Evolutionary conservation across 2,888 invertebrate species (phyloP).

Genomic region (Dioctria rufipes): DNA sequence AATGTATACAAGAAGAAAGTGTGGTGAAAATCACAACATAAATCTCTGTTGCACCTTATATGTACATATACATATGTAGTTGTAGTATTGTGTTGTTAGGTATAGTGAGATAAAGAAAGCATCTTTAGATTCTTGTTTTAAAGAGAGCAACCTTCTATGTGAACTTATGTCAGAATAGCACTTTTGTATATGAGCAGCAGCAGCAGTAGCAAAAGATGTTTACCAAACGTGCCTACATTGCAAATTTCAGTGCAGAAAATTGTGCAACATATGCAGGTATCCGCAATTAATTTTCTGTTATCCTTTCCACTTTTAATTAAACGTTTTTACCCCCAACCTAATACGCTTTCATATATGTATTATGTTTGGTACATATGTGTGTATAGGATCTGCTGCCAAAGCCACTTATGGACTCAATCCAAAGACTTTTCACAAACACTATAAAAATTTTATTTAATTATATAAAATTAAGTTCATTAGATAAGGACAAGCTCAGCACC

Average conservation of each 20-base stretch:
- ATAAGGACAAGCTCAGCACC: conserved; percentile 7
- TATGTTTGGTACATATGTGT: not conserved
- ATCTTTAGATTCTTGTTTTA: conserved; percentile 8
- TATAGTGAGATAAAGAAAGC: not conserved
- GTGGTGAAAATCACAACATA: conserved; percentile 45
- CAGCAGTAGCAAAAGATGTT: conserved; percentile 1
- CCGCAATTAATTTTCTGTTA: conserved; percentile 43
- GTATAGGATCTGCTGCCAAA: not conserved
- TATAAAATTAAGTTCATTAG: conserved; percentile 40
- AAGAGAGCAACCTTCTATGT: not conserved
- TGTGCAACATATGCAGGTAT: conserved; percentile 45
- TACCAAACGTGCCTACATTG: conserved; percentile 36
- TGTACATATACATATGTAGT: too few relatives aligned
- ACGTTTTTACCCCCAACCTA: not conserved
- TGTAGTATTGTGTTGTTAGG: conserved; percentile 10
- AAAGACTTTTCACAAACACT: conserved; percentile 14
- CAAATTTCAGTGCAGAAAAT: conserved; percentile 37
- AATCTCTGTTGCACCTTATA: conserved; percentile 11
- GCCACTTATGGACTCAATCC: not conserved
- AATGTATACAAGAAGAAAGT: conserved; percentile 34
- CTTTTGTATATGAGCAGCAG: not conserved
- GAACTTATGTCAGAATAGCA: not conserved
- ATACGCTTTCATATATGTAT: too few relatives aligned
- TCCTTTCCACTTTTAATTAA: conserved; percentile 45
- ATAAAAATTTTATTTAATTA: conserved; percentile 40